Percentiles rank a stretch among this genome's conserved stretches.
phyloP scores from a whole-genome alignment of 2,888 invertebrate species.

The Phalera bucephala region DNA sequence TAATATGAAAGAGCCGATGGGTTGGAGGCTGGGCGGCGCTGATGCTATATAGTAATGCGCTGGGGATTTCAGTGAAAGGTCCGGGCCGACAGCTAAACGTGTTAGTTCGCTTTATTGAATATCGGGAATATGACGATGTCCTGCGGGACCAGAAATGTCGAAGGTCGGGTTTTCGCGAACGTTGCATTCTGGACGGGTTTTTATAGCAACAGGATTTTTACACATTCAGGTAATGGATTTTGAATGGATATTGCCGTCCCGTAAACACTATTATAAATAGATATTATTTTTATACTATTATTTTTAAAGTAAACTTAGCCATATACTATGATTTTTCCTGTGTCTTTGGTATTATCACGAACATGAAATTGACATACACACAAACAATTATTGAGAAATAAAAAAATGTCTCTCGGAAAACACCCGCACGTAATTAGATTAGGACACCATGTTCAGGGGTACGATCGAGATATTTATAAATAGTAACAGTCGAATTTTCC shows the following conservation, averaged over 20 bases:
- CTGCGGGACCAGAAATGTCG: constrained; percentile 54
- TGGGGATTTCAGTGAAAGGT: constrained; percentile 60
- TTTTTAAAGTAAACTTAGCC: too few species aligned
- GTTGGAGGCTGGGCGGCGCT: constrained; percentile 8
- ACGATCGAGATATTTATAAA: too few species aligned
- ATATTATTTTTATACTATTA: too few species aligned
- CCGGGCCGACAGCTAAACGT: constrained; percentile 60
- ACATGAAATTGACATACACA: too few species aligned
- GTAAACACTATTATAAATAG: constrained; percentile 25
- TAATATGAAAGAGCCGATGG: constrained; percentile 37
- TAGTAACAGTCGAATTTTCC: too few species aligned
- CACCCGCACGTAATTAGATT: too few species aligned
- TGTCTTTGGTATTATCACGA: too few species aligned
- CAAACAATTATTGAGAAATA: too few species aligned
- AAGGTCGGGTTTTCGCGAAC: constrained; percentile 47
- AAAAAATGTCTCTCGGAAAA: too few species aligned
- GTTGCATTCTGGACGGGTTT: constrained; percentile 61
- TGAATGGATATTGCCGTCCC: constrained; percentile 28
- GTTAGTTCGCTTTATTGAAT: constrained; percentile 75
- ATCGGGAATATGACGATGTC: constrained; percentile 66
- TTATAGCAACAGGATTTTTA: constrained; percentile 46
- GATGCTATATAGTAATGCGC: constrained; percentile 54
- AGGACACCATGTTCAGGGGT: too few species aligned
- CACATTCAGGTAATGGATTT: constrained; percentile 57
- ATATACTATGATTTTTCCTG: too few species aligned